Conservation (phyloP, 2,113 vertebrate species). For the Acrocephalus arundinaceus region DNA sequence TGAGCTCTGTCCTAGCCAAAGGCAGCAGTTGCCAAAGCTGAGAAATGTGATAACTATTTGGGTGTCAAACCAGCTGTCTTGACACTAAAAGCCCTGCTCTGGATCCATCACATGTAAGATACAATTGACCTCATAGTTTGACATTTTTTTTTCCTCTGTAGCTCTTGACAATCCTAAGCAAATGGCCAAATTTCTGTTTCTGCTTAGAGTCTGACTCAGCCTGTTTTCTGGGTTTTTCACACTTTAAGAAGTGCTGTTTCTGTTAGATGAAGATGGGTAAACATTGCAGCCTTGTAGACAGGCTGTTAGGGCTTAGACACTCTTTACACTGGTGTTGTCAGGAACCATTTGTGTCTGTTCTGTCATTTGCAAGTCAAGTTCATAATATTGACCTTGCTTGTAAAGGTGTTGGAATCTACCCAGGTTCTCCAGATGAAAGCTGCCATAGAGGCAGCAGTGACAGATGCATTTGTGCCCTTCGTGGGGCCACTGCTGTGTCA, state of each 20-base stretch:
- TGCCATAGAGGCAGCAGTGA: not conserved
- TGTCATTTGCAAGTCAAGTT: not conserved
- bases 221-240: not conserved
- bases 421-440: not conserved
- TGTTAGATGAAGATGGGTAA: not conserved
- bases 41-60: not conserved
- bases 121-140: not conserved
- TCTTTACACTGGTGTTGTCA: not conserved
- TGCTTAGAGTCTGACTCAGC: not conserved
- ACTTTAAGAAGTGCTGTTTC: not conserved
- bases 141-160: not conserved
- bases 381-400: not conserved
- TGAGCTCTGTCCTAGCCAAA: not conserved
- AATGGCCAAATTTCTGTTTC: not conserved
- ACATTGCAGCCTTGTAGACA: not conserved
- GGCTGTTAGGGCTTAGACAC: not conserved
- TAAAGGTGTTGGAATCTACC: not conserved
- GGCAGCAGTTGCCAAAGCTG: not conserved
- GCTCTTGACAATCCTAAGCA: not conserved
- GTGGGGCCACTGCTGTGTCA: fast-evolving
- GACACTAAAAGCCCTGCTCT: not conserved
- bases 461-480: not conserved
- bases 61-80: not conserved
- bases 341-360: not conserved
- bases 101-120: not conserved